Percentiles rank a stretch among this genome's conserved stretches.
Conservation (phyloP, 2,888 invertebrate species). For the Caprella mutica region DNA sequence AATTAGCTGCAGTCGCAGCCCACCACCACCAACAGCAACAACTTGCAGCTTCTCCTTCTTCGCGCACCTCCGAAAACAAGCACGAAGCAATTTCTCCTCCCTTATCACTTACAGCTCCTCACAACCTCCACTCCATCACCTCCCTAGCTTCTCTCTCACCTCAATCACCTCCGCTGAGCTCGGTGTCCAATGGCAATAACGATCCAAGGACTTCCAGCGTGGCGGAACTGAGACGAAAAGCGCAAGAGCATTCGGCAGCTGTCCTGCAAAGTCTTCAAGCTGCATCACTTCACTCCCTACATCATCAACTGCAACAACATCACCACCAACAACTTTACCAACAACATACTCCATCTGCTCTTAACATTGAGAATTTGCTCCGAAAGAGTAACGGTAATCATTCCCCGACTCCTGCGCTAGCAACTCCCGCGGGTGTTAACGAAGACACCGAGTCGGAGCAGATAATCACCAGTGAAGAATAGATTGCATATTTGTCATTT, state of each 20-base stretch:
- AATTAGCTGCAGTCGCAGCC: constrained; percentile 39
- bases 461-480: no score
- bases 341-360: constrained; percentile 17
- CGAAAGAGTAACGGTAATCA: no score
- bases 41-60: not conserved
- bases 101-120: no score
- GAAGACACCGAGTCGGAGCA: no score
- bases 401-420: no score
- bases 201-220: constrained; percentile 75
- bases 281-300: constrained; percentile 28
- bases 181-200: constrained; percentile 39
- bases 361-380: constrained; percentile 32
- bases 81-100: no score
- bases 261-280: constrained; percentile 58
- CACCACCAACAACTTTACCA: constrained; percentile 19
- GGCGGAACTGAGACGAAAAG: constrained; percentile 80
- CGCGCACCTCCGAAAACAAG: no score
- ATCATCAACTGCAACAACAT: constrained; percentile 22
- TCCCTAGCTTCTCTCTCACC: constrained; percentile 36
- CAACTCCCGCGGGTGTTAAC: no score
- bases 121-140: constrained; percentile 37
- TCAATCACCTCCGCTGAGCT: constrained; percentile 6
- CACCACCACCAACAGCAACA: not conserved
- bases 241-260: constrained; percentile 89
- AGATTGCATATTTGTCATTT: no score